Evolutionary conservation across 2,888 invertebrate genomes (phyloP).

Genomic region (Cecidostiba fungosa): DNA sequence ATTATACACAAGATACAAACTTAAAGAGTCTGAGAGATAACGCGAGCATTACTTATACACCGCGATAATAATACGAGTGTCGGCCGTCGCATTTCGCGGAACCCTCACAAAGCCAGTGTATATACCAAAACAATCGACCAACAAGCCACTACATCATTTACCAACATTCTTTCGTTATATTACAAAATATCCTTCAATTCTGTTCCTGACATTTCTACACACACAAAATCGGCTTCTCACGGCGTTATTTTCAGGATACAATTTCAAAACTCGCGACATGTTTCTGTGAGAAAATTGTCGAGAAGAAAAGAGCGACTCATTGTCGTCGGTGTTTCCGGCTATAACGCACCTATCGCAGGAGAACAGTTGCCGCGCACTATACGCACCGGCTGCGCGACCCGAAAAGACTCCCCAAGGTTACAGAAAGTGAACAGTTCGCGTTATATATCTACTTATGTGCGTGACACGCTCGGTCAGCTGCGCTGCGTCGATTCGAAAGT

Average conservation of each 20-base stretch:
- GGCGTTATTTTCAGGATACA: background rate
- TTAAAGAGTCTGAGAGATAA: background rate
- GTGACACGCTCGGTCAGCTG: background rate
- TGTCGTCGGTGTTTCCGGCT: background rate
- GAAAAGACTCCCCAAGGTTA: constrained; percentile 24
- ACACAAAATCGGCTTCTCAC: background rate
- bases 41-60: background rate
- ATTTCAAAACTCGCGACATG: background rate
- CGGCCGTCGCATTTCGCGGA: background rate
- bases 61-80: background rate
- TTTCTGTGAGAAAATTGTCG: background rate
- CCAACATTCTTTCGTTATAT: background rate
- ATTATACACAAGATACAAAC: background rate
- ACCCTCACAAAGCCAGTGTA: background rate
- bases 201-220: background rate
- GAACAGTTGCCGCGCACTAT: background rate
- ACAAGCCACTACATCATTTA: background rate
- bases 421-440: constrained; percentile 1
- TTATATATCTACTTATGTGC: too few species aligned
- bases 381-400: background rate
- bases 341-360: background rate
- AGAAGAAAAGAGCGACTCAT: background rate
- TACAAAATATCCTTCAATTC: background rate
- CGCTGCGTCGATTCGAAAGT: background rate
- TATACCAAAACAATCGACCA: background rate